Base-by-base conservation (phyloP, 2,797 vertebrate species). In the Scolopax bukidnonensis region DNA sequence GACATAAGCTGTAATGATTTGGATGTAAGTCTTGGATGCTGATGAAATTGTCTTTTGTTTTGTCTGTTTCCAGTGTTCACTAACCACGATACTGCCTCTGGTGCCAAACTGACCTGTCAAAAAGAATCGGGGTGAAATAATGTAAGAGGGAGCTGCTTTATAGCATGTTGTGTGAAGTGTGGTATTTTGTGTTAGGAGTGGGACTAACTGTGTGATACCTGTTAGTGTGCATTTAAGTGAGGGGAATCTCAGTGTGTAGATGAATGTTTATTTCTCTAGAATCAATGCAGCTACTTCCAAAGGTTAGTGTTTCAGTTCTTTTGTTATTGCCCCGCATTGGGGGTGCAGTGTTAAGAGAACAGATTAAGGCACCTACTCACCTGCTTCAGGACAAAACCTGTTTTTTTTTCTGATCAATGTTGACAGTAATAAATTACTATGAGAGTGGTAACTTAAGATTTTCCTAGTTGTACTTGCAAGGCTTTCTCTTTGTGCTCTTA, bases 381-480 rank as follows among this genome's bases (percentile, higher is more conserved):
- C 51, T 54, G 6, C 60, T 54, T 84, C 69, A 53, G 81, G 73
- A 28, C 64, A 73, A 5, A 54, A 2, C 20, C 69, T 67, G 6
- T n/a, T 10, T 9, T 9, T 9, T 1, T 8, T 74, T 41, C 40
- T 40, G 40, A 10, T 43, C 60, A 24, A 1, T 0, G 0, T 9
- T 82, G 67, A 17, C 40, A 9, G 18, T 20, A 41, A 24, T 4
- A 4, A 41, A 41, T 12, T 7, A 12, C 27, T 2, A 11, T 21
- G 16, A 48, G 6, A 48, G 6, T 28, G n/a, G 4, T 27, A 20
- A 7, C 23, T 9, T 40, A 24, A 83, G 28, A 25, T 38, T 84
- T 83, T 79, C 51, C 51, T 30, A 15, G 28, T n/a, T 65, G 36
- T 13, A 9, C 54, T 45, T 69, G 20, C 45, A 27, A 82, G 28